Base-by-base conservation (phyloP, 2,888 invertebrate species). In the Drosophila nr. fundita region DNA sequence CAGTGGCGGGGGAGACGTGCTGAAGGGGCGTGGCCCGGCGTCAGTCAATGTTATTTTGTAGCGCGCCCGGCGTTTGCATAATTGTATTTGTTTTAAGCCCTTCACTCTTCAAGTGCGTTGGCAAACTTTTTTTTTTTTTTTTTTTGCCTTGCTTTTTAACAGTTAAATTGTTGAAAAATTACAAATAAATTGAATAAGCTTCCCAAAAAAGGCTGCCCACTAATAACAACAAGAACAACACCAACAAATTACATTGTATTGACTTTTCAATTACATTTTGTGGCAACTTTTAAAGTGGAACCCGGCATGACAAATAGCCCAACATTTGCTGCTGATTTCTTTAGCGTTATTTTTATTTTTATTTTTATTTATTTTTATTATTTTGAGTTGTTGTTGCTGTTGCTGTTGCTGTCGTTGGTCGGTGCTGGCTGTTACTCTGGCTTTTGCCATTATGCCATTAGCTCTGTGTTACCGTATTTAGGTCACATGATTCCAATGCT, bases 91-190 rank as follows among this genome's bases (percentile, higher is more conserved):
- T 87, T 75, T 89, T 87, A 67, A 53, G 52, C 58, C 73, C 34
- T 59, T 76, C 60, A 65, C 73, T 8, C 45, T 57, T 73, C 65
- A 69, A 73, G 58, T 69, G 65, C 50, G 59, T 57, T 42, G 52
- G 48, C 34, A 68, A 78, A 73, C 38, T 87, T 87, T 76, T 30
- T 36, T 55, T 61, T 78, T 45, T 48, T 72, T 72, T 65, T n/a
- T n/a, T n/a, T n/a, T 60, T 60, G 24, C 24, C 21, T 45, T 45
- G 68, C n/a, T 62, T 50, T 73, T 76, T 73, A 73, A 63, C 83
- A 80, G 80, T 83, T 82, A 88, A 90, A 87, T 88, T 87, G 87
- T 88, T 87, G 78, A 90, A 88, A 88, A 87, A 87, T 90, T 90
- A 76, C 82, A 87, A 79, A 82, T 88, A 90, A 90, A 87, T 90